These are phyloP conservation scores for Drosophila athabasca DNA, from an alignment of 1,140 invertebrate genomes.

Conservation along the genomic window DNA sequence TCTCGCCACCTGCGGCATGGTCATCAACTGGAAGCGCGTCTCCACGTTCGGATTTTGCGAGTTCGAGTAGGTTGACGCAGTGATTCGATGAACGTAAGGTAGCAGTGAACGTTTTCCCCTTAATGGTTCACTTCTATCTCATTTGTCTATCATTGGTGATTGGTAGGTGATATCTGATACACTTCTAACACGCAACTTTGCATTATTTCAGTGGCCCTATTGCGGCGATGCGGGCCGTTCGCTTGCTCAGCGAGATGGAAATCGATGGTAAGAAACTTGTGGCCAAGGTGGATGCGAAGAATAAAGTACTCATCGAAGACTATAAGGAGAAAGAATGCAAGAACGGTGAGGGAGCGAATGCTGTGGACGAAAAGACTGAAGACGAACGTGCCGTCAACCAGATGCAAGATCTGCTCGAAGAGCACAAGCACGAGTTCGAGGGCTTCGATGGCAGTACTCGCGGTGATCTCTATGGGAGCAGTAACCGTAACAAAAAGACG, in stretches of 20 bases:
- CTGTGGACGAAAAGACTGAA: constrained; percentile 88
- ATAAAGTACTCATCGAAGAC: constrained; percentile 95
- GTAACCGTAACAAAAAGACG: constrained; percentile 62
- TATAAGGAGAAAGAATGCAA: constrained; percentile 90
- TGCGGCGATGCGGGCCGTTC: constrained; percentile 96
- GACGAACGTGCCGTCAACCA: constrained; percentile 90
- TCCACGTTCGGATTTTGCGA: constrained; percentile 99
- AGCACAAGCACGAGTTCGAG: constrained; percentile 87
- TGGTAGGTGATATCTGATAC: too few relatives aligned
- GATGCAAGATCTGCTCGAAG: constrained; percentile 91
- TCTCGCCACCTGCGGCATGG: constrained; percentile 94
- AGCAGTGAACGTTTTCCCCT: too few relatives aligned
- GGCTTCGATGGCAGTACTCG: constrained; percentile 74
- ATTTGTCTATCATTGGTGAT: too few relatives aligned
- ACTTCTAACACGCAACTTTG: too few relatives aligned
- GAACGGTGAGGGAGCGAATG: constrained; percentile 72
- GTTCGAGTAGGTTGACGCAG: constrained; percentile 84
- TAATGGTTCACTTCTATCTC: too few relatives aligned
- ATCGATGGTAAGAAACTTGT: constrained; percentile 97
- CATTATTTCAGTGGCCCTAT: constrained; percentile 91
- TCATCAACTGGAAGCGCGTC: constrained; percentile 98
- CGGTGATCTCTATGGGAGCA: constrained; percentile 61
- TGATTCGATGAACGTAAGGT: too few relatives aligned
- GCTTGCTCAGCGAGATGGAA: constrained; percentile 96
- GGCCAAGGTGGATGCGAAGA: constrained; percentile 99